These are phyloP conservation scores for Cryptoprocta ferox DNA, from an alignment of 2,797 vertebrate species.

Conservation along the genomic window DNA sequence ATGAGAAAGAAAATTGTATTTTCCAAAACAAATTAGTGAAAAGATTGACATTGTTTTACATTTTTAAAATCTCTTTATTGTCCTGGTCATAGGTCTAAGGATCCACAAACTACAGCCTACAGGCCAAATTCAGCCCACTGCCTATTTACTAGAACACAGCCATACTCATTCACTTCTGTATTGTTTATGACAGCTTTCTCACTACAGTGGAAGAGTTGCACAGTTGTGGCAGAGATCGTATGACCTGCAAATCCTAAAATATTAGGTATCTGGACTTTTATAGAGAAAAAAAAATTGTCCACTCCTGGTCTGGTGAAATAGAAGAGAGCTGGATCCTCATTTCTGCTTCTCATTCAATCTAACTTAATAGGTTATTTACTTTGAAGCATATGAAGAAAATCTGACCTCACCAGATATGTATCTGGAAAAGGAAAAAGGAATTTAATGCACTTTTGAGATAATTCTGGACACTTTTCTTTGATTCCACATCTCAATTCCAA, in stretches of 20 bases:
- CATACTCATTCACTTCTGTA: neutral
- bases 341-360: neutral
- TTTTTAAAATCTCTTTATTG: neutral
- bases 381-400: neutral
- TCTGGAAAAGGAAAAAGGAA: neutral
- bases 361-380: neutral
- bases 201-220: neutral
- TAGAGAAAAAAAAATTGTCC: neutral
- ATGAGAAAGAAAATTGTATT: neutral
- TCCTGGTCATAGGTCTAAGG: neutral
- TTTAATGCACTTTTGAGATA: neutral
- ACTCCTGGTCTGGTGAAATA: neutral
- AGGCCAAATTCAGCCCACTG: neutral
- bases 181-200: neutral
- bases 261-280: neutral
- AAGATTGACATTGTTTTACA: neutral
- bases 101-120: neutral
- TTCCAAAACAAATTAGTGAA: neutral
- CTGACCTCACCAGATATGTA: neutral
- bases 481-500: neutral
- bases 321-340: neutral
- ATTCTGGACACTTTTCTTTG: neutral
- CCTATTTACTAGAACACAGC: neutral
- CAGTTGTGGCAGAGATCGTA: neutral
- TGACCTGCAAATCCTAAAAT: neutral